Evolutionary conservation across 1,140 invertebrate genomes (phyloP).

Genomic region (Eupristina koningsbergeri): DNA sequence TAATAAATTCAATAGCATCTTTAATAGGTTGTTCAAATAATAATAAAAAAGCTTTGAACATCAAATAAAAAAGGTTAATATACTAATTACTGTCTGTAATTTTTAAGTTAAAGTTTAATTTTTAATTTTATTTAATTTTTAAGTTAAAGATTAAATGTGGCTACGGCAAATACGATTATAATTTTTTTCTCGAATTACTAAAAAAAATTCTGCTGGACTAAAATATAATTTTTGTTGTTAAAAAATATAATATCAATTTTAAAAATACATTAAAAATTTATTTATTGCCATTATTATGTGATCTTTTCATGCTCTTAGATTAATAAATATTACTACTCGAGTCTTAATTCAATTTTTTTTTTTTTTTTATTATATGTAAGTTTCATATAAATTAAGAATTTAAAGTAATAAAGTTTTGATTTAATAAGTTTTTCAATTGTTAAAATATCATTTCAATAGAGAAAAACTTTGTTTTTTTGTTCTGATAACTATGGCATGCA

Average conservation of each 20-base stretch:
- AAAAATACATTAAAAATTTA: neutral
- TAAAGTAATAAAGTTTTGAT: slow-evolving; percentile 46
- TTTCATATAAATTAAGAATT: slow-evolving; percentile 52
- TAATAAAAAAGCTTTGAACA: too few species aligned
- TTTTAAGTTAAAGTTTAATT: too few species aligned
- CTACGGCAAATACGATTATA: too few species aligned
- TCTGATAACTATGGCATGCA: slow-evolving; percentile 22
- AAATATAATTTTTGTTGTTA: too few species aligned
- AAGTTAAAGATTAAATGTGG: too few species aligned
- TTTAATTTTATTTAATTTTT: too few species aligned
- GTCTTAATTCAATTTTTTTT: slow-evolving; percentile 32
- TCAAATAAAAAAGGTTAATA: too few species aligned
- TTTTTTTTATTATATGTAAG: slow-evolving; percentile 23
- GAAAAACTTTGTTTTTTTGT: slow-evolving; percentile 51
- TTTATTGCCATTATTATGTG: neutral
- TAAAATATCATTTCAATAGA: slow-evolving; percentile 47
- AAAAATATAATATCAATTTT: neutral
- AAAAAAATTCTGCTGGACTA: too few species aligned
- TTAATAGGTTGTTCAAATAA: too few species aligned
- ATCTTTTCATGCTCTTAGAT: neutral
- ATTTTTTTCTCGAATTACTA: too few species aligned
- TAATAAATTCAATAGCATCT: too few species aligned
- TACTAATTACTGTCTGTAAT: too few species aligned
- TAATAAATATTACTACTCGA: slow-evolving; percentile 44
- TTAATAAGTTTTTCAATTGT: slow-evolving; percentile 52